Evolutionary conservation across 1,140 invertebrate species (phyloP).

Genomic region (Brachionus koreanus): DNA sequence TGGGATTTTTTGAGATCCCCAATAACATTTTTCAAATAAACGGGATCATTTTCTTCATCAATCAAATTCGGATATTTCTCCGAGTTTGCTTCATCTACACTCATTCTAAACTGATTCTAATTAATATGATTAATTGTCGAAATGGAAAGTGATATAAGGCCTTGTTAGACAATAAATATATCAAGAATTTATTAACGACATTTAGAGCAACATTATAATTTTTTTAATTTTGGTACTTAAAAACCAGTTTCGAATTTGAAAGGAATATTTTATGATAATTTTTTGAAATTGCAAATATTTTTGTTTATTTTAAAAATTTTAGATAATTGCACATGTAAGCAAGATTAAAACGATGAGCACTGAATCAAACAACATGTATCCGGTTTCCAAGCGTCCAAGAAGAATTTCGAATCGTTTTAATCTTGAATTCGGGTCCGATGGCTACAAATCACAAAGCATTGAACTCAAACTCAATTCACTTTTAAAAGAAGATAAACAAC

Average conservation of each 20-base stretch:
- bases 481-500: background rate
- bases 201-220: background rate
- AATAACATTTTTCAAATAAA: background rate
- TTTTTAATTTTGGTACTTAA: background rate
- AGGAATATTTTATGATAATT: slow-evolving; percentile 36
- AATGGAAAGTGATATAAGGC: background rate
- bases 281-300: slow-evolving; percentile 22
- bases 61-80: background rate
- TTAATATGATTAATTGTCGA: background rate
- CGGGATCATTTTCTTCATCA: background rate
- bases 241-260: background rate
- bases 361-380: background rate
- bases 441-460: background rate
- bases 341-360: background rate
- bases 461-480: background rate
- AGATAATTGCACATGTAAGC: slow-evolving; percentile 1
- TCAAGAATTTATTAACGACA: background rate
- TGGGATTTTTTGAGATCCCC: background rate
- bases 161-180: background rate
- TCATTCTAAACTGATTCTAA: background rate
- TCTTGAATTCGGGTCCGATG: background rate
- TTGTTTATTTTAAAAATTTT: slow-evolving; percentile 6
- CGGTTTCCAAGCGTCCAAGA: background rate
- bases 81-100: background rate
- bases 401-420: background rate